Evolutionary conservation across 2,113 vertebrate genomes (phyloP).

Genomic region (Axis porcinus): DNA sequence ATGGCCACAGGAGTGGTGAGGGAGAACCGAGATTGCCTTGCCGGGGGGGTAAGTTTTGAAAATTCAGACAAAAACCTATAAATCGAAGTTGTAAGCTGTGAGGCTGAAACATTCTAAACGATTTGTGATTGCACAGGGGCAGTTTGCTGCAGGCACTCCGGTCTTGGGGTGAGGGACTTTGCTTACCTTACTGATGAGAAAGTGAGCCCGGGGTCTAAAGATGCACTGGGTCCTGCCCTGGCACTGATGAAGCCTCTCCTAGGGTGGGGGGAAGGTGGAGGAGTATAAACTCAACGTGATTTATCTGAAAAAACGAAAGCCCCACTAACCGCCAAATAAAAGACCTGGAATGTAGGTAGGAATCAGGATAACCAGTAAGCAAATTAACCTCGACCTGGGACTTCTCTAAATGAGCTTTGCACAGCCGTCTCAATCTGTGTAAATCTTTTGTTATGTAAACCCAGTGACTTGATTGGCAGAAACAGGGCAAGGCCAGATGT

Average conservation of each 20-base stretch:
- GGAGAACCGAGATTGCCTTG: background rate
- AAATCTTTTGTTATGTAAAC: constrained; percentile 43
- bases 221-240: background rate
- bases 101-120: background rate
- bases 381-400: background rate
- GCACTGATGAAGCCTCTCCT: background rate
- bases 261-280: background rate
- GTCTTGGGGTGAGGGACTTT: background rate
- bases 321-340: background rate
- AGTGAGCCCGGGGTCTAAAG: background rate
- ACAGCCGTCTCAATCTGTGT: background rate
- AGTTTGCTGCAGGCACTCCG: background rate
- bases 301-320: background rate
- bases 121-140: background rate
- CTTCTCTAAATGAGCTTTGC: background rate
- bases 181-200: background rate
- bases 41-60: constrained; percentile 17
- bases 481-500: constrained; percentile 32
- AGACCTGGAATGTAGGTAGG: background rate
- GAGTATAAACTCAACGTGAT: background rate
- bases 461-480: constrained; percentile 2
- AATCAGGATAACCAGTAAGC: background rate
- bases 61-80: constrained; percentile 45
- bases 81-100: background rate
- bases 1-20: background rate